Evolutionary conservation across 2,113 vertebrate genomes (phyloP), one percentile per base, ranked within the genome.

Genomic region (Myiozetetes cayanensis): DNA sequence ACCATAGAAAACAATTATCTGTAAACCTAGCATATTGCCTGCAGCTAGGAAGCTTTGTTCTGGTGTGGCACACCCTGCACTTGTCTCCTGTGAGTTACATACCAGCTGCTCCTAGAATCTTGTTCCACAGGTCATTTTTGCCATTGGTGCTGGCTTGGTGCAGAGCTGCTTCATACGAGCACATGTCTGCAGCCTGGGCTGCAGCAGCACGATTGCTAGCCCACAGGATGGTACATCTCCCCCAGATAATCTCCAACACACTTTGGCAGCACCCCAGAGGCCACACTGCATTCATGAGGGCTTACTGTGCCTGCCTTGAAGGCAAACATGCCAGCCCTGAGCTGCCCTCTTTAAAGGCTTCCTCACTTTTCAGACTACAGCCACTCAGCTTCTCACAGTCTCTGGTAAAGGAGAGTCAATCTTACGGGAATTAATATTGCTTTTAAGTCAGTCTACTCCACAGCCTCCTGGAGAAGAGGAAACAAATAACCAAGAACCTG

Each of bases 101-200:
- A 16, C 22, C 47, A 28, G 65, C 47, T 80, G 65, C n/a, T 89
- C 44, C 39, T 70, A 68, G 35, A 67, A 27, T 35, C 1, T 61
- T 43, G 37, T 30, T 72, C 83, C 9, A 0, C 81, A 62, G 41
- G 50, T 61, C 73, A 61, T 62, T 85, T 89, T 61, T 77, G 62
- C 53, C 58, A 83, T 24, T 0, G 0, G 24, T 4, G n/a, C 49
- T 39, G 66, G 52, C 62, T 78, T 2, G 0, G n/a, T 1, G 2
- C 63, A 75, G 88, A 75, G 56, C 19, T 3, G 50, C 27, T 65
- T 47, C 14, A 0, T 8, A 47, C 2, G 12, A 72, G 39, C 3
- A 1, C 17, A 11, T 5, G 7, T 52, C 33, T 41, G 35, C 61
- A 81, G 58, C 16, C 62, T 44, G 43, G 37, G 46, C 53, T 73